These are phyloP conservation scores for Alexandromys fortis DNA, from an alignment of 2,113 vertebrate genomes.

Conservation along the genomic window DNA sequence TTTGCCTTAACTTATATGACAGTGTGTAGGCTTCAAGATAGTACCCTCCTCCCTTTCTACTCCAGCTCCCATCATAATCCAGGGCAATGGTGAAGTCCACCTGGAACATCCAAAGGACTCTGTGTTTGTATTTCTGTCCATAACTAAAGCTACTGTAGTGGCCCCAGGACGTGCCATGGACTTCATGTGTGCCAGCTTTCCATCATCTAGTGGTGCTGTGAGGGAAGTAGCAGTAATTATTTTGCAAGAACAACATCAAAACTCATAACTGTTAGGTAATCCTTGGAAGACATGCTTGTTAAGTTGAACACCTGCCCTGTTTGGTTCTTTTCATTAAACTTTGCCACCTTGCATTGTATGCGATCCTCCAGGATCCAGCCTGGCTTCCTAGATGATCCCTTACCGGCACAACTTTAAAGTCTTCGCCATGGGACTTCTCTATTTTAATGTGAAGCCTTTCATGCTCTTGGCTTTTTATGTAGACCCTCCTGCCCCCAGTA, in stretches of 20 bases:
- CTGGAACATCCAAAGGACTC: not conserved
- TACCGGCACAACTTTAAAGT: not conserved
- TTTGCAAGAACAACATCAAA: not conserved
- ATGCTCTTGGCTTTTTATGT: not conserved
- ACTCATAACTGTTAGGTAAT: not conserved
- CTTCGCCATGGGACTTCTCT: not conserved
- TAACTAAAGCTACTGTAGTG: not conserved
- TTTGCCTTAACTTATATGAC: not conserved
- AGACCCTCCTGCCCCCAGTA: not conserved
- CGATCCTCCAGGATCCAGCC: not conserved
- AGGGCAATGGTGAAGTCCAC: not conserved
- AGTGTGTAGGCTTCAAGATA: not conserved
- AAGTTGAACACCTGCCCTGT: not conserved
- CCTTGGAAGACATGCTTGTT: not conserved
- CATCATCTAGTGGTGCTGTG: not conserved
- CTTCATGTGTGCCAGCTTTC: not conserved
- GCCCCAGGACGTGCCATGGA: not conserved
- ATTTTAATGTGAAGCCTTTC: not conserved
- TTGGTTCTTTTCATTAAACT: not conserved
- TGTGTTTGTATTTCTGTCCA: not conserved
- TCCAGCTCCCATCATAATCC: not conserved
- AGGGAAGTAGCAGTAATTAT: not conserved
- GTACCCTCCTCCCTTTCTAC: not conserved
- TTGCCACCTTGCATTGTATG: too few species aligned
- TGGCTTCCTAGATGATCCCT: not conserved